Percentiles rank a stretch among this genome's conserved stretches.
Evolutionary conservation across 2,888 invertebrate genomes (phyloP).

Genomic region (Campoplex capitator): DNA sequence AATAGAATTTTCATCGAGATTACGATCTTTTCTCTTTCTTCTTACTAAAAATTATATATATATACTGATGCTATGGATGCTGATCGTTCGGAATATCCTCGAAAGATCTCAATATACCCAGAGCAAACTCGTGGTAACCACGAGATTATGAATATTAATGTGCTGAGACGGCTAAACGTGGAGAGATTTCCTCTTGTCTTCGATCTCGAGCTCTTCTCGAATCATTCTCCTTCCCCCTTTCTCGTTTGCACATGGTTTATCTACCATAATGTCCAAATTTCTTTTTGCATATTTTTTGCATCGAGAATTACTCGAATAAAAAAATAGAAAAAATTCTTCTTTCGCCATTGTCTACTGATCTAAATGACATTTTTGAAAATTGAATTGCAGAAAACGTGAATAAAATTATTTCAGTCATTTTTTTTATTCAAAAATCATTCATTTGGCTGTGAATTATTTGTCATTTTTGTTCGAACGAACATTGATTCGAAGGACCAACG

Average conservation of each 20-base stretch:
- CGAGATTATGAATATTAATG: constrained; percentile 83
- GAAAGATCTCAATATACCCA: constrained; percentile 13
- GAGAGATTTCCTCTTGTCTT: constrained; percentile 67
- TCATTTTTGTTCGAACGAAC: too few relatives aligned
- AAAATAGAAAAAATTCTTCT: neutral
- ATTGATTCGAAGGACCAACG: too few relatives aligned
- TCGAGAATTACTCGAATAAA: neutral
- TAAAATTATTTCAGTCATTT: too few relatives aligned
- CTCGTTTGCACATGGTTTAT: constrained; percentile 6
- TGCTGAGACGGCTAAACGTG: constrained; percentile 82
- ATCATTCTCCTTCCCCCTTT: constrained; percentile 22
- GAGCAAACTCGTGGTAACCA: constrained; percentile 30
- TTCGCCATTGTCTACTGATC: neutral
- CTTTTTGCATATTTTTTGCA: neutral
- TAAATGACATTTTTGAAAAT: too few relatives aligned
- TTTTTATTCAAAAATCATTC: too few relatives aligned
- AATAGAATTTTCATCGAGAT: constrained; percentile 28
- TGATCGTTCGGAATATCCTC: neutral
- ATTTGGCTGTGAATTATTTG: too few relatives aligned
- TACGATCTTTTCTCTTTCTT: constrained; percentile 35
- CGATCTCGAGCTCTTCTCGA: constrained; percentile 71
- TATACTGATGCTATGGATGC: neutral
- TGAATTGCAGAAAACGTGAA: too few relatives aligned
- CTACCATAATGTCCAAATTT: constrained; percentile 5
- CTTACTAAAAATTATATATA: neutral